Evolutionary conservation across 2,888 invertebrate species (phyloP).

Genomic region (Melanostoma scalare): DNA sequence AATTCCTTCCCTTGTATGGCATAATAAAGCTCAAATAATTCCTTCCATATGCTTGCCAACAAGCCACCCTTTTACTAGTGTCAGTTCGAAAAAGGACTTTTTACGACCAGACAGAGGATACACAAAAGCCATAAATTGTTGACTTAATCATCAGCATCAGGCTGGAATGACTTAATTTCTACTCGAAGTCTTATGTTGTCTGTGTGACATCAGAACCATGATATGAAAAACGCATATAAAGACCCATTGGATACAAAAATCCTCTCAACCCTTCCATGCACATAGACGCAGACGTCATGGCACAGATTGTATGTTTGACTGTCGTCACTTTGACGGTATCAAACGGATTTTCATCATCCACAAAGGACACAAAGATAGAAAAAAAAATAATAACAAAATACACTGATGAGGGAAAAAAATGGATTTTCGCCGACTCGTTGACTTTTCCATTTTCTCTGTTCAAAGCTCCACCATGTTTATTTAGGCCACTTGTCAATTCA

Average conservation of each 20-base stretch:
- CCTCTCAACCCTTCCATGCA: not conserved
- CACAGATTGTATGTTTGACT: constrained; percentile 50
- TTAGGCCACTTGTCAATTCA: constrained; percentile 58
- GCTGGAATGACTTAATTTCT: constrained; percentile 50
- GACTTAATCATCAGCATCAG: constrained; percentile 48
- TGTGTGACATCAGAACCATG: not conserved
- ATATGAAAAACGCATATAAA: constrained; percentile 12
- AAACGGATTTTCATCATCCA: constrained; percentile 40
- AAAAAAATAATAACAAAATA: not conserved
- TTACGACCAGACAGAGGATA: constrained; percentile 25
- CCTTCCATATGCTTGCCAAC: constrained; percentile 21
- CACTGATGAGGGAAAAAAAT: too few relatives aligned
- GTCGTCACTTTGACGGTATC: constrained; percentile 51
- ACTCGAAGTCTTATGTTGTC: constrained; percentile 8
- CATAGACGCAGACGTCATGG: constrained; percentile 51
- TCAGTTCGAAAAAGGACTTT: constrained; percentile 6
- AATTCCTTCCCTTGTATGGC: not conserved
- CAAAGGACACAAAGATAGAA: constrained; percentile 12
- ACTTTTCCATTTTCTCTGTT: constrained; percentile 31
- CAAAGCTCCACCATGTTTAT: constrained; percentile 49
- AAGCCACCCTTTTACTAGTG: not conserved
- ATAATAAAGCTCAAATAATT: not conserved
- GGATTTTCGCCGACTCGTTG: constrained; percentile 4
- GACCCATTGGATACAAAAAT: constrained; percentile 4
- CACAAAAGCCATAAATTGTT: constrained; percentile 55